Conservation (phyloP, 2,888 invertebrate genomes). For the Chymomyza amoena region DNA sequence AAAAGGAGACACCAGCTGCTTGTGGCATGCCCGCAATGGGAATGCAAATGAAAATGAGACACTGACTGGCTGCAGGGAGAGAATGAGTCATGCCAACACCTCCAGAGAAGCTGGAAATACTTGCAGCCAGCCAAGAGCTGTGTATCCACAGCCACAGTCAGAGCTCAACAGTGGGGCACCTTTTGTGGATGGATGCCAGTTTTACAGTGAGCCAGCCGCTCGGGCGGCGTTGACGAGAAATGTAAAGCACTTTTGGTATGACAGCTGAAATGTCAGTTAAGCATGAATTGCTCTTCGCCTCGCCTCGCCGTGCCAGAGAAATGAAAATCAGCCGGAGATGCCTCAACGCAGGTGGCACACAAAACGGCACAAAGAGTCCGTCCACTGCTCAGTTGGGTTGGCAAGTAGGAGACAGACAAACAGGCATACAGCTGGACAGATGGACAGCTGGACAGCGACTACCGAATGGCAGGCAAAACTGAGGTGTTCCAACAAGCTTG, state of each 20-base stretch:
- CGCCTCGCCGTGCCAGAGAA: conserved; percentile 10
- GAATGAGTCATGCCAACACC: conserved; percentile 48
- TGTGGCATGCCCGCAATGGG: conserved; percentile 65
- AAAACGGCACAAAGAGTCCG: conserved; percentile 4
- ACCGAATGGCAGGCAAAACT: not conserved
- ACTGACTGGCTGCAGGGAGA: not conserved
- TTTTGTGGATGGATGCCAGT: too few relatives aligned
- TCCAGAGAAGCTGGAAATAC: conserved; percentile 32
- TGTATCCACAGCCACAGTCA: not conserved
- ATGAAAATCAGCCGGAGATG: not conserved
- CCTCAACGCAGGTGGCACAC: not conserved
- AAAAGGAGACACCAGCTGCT: conserved; percentile 51
- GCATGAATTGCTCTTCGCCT: conserved; percentile 50
- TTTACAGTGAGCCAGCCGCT: too few relatives aligned
- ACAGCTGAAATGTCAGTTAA: conserved; percentile 72
- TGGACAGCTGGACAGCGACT: not conserved
- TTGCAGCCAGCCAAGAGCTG: conserved; percentile 5
- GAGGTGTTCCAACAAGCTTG: conserved; percentile 7
- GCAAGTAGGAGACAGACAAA: not conserved
- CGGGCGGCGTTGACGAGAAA: conserved; percentile 43
- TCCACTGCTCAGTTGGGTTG: not conserved
- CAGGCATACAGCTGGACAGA: not conserved
- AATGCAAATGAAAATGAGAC: not conserved
- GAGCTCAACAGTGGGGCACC: not conserved
- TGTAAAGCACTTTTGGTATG: conserved; percentile 71